Base-by-base conservation (phyloP, 92 coral and sea anemone species). In the Epizoanthus scotinus region DNA sequence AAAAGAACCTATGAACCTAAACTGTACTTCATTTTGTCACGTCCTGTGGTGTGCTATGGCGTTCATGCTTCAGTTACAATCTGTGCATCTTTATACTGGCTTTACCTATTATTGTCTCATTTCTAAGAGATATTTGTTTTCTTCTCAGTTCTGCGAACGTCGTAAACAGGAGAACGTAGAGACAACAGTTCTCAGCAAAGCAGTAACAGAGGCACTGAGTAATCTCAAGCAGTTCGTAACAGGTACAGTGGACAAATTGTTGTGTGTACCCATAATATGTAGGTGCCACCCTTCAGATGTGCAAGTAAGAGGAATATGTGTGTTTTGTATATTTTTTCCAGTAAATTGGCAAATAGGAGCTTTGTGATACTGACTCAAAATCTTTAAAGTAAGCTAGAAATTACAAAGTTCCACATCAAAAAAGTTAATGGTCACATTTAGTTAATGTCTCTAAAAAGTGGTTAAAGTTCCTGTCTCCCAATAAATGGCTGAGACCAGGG, bases 111-210 rank as follows among this genome's bases (percentile, higher is more conserved):
- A 27, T 25, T 47, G 52, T 47, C 52, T 47, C 15, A 47, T 47
- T 47, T 47, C 52, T 15, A 47, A 47, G 52, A 47, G 2, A 47
- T 47, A 47, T 50, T 86, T 70, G 12, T 64, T 77, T 50, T 64
- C 9, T 67, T 36, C 20, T 19, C 81, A 95, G 99, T 95, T 91
- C 78, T 93, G 91, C 60, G 99, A 95, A 62, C 92, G 99, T 21
- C 96, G 99, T 10, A 90, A 95, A 70, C 99, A 95, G 83, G 99
- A 95, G 70, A 95, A 95, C 82, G 99, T 95, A 1, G 98, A 95
- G 72, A 95, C 99, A 56, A 73, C 96, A 20, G 91, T 91, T 64
- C 94, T 95, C 0, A 91, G 94, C 83, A 93, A 93, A 63, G 90
- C 99, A 65, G 99, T 94, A 13, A 84, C 91, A 47, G 99, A 95